A percentile compares a stretch with the other conserved stretches of the same genome.
These are phyloP conservation scores for Platichthys stellatus DNA, from an alignment of 2,113 vertebrate species.

Conservation along the genomic window DNA sequence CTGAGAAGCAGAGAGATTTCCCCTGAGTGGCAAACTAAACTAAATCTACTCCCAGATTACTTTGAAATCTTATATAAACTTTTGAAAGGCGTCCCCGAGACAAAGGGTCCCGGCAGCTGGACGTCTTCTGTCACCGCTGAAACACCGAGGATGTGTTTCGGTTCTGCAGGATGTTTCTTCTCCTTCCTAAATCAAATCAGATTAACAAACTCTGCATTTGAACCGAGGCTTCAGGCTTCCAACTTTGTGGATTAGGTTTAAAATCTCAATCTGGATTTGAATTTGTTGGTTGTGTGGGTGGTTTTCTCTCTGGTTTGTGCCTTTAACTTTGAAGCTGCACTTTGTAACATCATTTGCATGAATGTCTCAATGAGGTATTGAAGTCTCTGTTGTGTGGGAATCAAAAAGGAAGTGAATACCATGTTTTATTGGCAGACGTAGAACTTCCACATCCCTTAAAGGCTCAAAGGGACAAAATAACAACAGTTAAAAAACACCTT, in stretches of 20 bases:
- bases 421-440: not conserved
- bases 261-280: conserved; percentile 5
- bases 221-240: not conserved
- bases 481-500: not conserved
- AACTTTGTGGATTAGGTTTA: conserved; percentile 14
- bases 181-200: too few relatives aligned
- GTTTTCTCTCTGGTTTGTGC: conserved; percentile 5
- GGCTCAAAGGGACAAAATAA: not conserved
- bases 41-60: too few relatives aligned
- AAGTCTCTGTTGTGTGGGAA: not conserved
- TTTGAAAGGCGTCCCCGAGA: too few relatives aligned
- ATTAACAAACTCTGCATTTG: not conserved
- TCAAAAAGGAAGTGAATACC: not conserved
- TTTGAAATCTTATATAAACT: too few relatives aligned
- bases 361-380: too few relatives aligned
- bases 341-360: not conserved
- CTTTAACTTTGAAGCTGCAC: not conserved
- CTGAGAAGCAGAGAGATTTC: too few relatives aligned
- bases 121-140: too few relatives aligned
- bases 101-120: too few relatives aligned
- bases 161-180: too few relatives aligned
- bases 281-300: not conserved
- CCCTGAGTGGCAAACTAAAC: too few relatives aligned
- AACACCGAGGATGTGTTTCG: too few relatives aligned
- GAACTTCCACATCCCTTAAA: not conserved